phyloP scores from a whole-genome alignment of 2,113 vertebrate species.

The Craseonycteris thonglongyai region DNA sequence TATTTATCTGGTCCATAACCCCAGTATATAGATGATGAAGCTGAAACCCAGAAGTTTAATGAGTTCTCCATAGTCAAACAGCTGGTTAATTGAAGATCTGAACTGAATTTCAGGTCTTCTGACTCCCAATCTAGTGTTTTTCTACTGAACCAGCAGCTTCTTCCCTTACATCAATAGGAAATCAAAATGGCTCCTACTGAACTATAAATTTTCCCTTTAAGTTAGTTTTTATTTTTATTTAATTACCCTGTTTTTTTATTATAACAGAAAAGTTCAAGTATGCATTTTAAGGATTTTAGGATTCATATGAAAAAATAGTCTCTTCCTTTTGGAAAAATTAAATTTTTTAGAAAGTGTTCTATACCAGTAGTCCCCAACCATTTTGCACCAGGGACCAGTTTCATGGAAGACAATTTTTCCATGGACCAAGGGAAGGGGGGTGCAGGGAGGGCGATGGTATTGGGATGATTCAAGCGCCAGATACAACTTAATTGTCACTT shows the following conservation, averaged over 20 bases:
- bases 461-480: too few species aligned
- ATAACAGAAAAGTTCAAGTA: neutral
- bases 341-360: neutral
- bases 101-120: neutral
- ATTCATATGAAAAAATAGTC: neutral
- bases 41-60: neutral
- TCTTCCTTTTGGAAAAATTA: neutral
- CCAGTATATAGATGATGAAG: neutral
- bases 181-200: neutral
- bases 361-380: too few species aligned
- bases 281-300: slow-evolving; percentile 12
- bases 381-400: too few species aligned
- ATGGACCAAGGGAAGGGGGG: too few species aligned
- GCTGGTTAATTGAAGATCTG: neutral
- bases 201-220: neutral
- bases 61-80: neutral
- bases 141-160: neutral
- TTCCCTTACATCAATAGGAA: slow-evolving; percentile 5
- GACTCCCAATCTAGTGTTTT: neutral
- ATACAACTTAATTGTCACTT: too few species aligned
- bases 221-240: slow-evolving; percentile 18
- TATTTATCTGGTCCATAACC: neutral
- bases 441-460: too few species aligned
- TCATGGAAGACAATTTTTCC: too few species aligned
- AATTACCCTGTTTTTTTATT: neutral